phyloP scores from a whole-genome alignment of 2,113 vertebrate genomes.

The Lichenostomus cassidix region DNA sequence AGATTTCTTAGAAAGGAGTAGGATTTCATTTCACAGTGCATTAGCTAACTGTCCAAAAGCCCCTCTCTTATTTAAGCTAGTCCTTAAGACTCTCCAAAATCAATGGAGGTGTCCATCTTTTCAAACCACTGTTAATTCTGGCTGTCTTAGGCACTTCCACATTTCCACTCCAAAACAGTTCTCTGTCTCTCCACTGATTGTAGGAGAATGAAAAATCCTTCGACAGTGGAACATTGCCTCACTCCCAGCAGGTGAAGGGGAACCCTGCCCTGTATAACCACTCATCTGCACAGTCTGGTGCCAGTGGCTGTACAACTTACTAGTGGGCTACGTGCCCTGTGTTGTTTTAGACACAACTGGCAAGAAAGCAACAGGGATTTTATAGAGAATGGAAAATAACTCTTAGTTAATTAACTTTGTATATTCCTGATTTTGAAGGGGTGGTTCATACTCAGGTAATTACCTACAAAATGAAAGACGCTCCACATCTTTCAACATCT shows the following conservation, averaged over 20 bases:
- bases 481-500: neutral
- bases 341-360: neutral
- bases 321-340: fast-evolving
- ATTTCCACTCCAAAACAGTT: neutral
- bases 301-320: neutral
- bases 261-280: neutral
- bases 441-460: neutral
- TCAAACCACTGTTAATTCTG: neutral
- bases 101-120: neutral
- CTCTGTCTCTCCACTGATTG: neutral
- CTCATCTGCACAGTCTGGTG: neutral
- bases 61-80: neutral
- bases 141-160: neutral
- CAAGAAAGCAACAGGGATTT: neutral
- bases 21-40: neutral
- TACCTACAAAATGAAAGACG: neutral
- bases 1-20: neutral
- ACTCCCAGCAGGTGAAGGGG: neutral
- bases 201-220: neutral
- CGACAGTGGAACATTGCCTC: neutral
- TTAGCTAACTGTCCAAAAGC: neutral
- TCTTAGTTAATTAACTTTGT: neutral
- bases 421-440: neutral
- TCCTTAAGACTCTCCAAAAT: neutral
- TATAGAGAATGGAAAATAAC: neutral